phyloP scores from a whole-genome alignment of 1,140 invertebrate genomes.

The Caenorhabditis brenneri region DNA sequence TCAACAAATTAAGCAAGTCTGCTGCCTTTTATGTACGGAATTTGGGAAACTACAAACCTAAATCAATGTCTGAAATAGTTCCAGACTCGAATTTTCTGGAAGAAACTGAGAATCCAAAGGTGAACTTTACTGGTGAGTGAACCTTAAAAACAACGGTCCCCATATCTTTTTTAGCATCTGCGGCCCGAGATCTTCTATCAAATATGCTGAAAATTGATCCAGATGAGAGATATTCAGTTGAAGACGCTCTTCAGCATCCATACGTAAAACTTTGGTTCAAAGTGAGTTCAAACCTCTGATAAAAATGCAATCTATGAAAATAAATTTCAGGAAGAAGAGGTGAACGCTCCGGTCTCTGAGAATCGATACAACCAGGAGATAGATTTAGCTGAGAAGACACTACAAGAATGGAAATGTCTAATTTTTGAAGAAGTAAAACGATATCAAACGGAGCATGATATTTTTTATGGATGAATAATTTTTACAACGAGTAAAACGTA shows the following conservation, averaged over 20 bases:
- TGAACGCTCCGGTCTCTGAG: slow-evolving; percentile 10
- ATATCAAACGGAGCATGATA: slow-evolving; percentile 24
- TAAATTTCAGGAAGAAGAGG: slow-evolving; percentile 23
- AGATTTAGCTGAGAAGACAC: slow-evolving; percentile 21
- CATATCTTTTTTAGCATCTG: slow-evolving; percentile 13
- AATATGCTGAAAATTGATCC: slow-evolving; percentile 47
- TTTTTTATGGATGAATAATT: slow-evolving; percentile 43
- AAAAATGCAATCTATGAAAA: background rate
- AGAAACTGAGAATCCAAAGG: too few relatives aligned
- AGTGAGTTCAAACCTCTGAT: background rate
- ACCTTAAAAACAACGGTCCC: too few relatives aligned
- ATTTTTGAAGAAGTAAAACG: slow-evolving; percentile 48
- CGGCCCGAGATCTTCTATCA: slow-evolving; percentile 24
- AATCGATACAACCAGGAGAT: slow-evolving; percentile 41
- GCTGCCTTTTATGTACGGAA: too few relatives aligned
- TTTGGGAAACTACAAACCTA: too few relatives aligned
- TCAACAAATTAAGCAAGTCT: too few relatives aligned
- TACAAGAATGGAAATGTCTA: slow-evolving; percentile 39
- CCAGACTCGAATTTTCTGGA: too few relatives aligned
- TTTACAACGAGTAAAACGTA: too few relatives aligned
- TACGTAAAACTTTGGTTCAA: slow-evolving; percentile 45
- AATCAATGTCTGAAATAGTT: too few relatives aligned
- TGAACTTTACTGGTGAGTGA: too few relatives aligned
- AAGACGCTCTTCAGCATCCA: slow-evolving; percentile 39
- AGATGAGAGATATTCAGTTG: slow-evolving; percentile 43